A percentile compares a stretch with the other conserved stretches of the same genome.
Evolutionary conservation across 92 coral and sea anemone genomes (phyloP).

Genomic region (Hydrozoanthus gracilis): DNA sequence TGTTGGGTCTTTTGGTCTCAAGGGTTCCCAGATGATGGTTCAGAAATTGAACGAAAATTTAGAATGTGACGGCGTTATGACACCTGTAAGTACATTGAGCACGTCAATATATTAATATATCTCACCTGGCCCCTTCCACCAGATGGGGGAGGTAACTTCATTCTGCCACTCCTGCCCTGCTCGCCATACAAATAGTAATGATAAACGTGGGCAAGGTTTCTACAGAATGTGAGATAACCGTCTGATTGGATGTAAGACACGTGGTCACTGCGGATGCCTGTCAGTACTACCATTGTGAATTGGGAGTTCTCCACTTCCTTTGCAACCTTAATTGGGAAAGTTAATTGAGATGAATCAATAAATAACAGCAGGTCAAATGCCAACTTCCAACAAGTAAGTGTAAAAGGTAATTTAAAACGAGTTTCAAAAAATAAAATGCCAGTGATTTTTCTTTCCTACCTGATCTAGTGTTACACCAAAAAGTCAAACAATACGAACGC

Average conservation of each 20-base stretch:
- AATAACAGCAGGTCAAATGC: background rate
- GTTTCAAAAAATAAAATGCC: too few species aligned
- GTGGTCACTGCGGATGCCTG: conserved; percentile 78
- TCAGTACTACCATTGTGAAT: conserved; percentile 79
- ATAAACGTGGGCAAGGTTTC: conserved; percentile 79
- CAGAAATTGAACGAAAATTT: too few species aligned
- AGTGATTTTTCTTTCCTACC: too few species aligned
- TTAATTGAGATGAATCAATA: background rate
- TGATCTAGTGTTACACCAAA: too few species aligned
- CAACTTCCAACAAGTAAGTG: background rate
- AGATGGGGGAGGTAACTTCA: conserved; percentile 70
- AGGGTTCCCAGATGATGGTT: too few species aligned
- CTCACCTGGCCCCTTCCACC: conserved; percentile 63
- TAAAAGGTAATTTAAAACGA: too few species aligned
- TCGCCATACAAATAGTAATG: conserved; percentile 88
- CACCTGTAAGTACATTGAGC: background rate
- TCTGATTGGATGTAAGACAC: conserved; percentile 72
- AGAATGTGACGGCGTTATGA: too few species aligned
- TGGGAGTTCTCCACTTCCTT: conserved; percentile 62
- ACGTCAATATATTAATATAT: background rate
- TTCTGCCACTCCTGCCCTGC: conserved; percentile 76
- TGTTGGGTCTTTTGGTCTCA: too few species aligned
- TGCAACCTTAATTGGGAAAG: conserved; percentile 46
- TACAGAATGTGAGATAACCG: conserved; percentile 61
- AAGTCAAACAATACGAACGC: too few species aligned